Evolutionary conservation across 1,140 invertebrate species (phyloP).

Genomic region (Halyomorpha halys): DNA sequence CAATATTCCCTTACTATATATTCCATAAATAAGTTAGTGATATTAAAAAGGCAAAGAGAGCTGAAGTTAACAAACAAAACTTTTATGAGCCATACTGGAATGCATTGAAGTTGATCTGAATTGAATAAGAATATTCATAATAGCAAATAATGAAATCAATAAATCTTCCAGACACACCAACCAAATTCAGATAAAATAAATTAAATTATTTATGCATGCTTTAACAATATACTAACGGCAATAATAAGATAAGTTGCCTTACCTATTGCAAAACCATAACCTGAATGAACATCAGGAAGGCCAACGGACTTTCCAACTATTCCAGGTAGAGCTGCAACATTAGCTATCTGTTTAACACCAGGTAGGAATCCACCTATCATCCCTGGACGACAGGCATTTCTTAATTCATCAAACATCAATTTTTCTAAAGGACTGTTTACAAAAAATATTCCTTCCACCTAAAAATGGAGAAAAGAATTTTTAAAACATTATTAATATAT

Average conservation of each 20-base stretch:
- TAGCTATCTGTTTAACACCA: slow-evolving; percentile 98
- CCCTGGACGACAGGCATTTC: slow-evolving; percentile 78
- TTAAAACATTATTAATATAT: too few species aligned
- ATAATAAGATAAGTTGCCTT: slow-evolving; percentile 27
- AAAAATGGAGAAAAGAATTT: slow-evolving; percentile 27
- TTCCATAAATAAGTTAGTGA: too few species aligned
- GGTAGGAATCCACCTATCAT: slow-evolving; percentile 92
- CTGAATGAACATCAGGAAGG: slow-evolving; percentile 96
- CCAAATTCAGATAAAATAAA: too few species aligned
- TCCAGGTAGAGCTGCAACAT: slow-evolving; percentile 96
- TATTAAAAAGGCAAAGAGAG: too few species aligned
- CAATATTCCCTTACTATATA: too few species aligned
- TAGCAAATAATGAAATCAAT: too few species aligned
- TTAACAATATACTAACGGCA: slow-evolving; percentile 23
- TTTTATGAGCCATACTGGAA: too few species aligned
- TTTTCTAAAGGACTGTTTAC: slow-evolving; percentile 88
- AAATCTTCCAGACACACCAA: too few species aligned
- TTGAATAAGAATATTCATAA: too few species aligned
- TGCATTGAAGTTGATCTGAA: too few species aligned
- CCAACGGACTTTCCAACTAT: slow-evolving; percentile 87
- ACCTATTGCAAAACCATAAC: slow-evolving; percentile 98
- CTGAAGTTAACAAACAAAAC: too few species aligned
- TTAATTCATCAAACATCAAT: slow-evolving; percentile 95
- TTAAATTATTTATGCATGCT: too few species aligned
- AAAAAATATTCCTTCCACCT: slow-evolving; percentile 97